Conservation (phyloP, 2,888 invertebrate genomes). For the Agonopterix heracliana region DNA sequence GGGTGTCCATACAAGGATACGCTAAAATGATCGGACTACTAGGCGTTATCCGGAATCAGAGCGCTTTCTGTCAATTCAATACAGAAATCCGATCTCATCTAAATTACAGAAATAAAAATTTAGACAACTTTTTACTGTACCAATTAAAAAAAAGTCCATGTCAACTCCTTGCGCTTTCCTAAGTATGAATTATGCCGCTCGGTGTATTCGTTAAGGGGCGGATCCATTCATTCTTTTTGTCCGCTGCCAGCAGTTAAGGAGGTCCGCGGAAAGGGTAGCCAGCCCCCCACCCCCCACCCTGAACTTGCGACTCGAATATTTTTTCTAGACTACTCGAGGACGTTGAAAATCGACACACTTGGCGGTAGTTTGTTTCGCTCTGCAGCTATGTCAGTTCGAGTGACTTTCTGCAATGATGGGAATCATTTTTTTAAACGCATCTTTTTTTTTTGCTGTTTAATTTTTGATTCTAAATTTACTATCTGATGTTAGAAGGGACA, state of each 20-base stretch:
- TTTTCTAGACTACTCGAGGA: slow-evolving; percentile 69
- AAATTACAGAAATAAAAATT: too few relatives aligned
- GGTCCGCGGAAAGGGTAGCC: slow-evolving; percentile 48
- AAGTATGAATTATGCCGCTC: slow-evolving; percentile 76
- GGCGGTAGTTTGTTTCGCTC: slow-evolving; percentile 68
- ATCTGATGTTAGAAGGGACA: too few relatives aligned
- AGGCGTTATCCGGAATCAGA: too few relatives aligned
- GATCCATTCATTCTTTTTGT: slow-evolving; percentile 77
- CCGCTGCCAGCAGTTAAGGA: slow-evolving; percentile 71
- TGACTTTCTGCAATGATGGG: slow-evolving; percentile 49
- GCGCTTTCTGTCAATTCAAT: too few relatives aligned
- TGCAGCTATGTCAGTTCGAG: slow-evolving; percentile 67
- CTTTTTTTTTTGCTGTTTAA: too few relatives aligned
- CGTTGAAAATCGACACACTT: slow-evolving; percentile 74
- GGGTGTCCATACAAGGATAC: too few relatives aligned
- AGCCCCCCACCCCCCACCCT: slow-evolving; percentile 40
- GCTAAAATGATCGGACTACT: too few relatives aligned
- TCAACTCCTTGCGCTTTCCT: slow-evolving; percentile 72
- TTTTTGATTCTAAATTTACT: too few relatives aligned
- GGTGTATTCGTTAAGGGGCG: slow-evolving; percentile 76
- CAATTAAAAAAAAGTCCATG: slow-evolving; percentile 46
- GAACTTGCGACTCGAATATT: slow-evolving; percentile 71
- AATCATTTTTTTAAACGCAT: too few relatives aligned
- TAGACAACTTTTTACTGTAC: too few relatives aligned
- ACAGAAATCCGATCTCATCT: too few relatives aligned